Base-by-base conservation (phyloP, 2,113 vertebrate species). In the Coryphaenoides rupestris region DNA sequence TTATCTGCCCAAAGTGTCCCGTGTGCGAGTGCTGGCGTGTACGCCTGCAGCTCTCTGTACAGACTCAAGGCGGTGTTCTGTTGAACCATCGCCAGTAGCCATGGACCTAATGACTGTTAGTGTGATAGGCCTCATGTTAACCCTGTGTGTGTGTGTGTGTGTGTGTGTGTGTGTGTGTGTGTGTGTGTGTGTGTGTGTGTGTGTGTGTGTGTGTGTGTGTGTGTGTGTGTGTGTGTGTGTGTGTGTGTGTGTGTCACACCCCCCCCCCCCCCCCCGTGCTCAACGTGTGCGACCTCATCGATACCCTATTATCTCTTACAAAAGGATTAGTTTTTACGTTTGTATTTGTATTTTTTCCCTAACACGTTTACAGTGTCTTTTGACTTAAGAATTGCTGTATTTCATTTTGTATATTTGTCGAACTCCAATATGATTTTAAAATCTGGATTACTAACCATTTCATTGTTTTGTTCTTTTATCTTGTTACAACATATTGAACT, bases 21-120 rank as follows among this genome's bases (percentile, higher is more conserved):
- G 13, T 50, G 47, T 13, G 47, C n/a, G 13, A 17, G 47, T 50
- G 21, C 14, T 19, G 12, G 5, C 23, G 21, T 55, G 21, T 55
- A 15, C 14, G 54, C 3, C 19, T 55, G 54, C 21, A 12, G 9
- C 3, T 54, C 58, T 64, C 58, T 80, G 70, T 78, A 60, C 50
- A 75, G 69, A 79, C 63, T 79, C 17, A 58, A 61, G 70, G 79
- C 66, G 47, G 70, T 40, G 24, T 73, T 68, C 57, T 69, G 65
- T 60, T 60, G 50, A 76, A 69, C 64, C 46, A 60, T 83, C 64
- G 81, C 84, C 80, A 12, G 81, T 89, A 90, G 88, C 89, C 88
- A 89, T 89, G 68, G 82, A 90, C 88, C 87, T 79, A n/a, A 74
- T 80, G 88, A 89, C 89, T 90, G 89, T 91, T 89, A 81, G 62